A percentile compares a stretch with the other conserved stretches of the same genome.
phyloP scores from a whole-genome alignment of 1,140 invertebrate species.

The Apolygus lucorum region DNA sequence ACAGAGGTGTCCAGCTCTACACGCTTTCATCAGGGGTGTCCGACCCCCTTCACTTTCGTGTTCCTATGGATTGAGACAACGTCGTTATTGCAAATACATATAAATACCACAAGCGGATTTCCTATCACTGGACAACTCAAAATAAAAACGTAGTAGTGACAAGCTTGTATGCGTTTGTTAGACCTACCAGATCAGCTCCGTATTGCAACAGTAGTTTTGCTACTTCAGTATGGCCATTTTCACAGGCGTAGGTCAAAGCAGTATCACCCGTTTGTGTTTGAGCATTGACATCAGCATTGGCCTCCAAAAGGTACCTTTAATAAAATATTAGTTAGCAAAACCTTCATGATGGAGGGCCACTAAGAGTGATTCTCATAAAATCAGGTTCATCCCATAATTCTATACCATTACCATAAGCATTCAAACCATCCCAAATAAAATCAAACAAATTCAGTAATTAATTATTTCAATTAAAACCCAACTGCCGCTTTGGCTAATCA shows the following conservation, averaged over 20 bases:
- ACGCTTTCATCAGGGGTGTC: slow-evolving; percentile 98
- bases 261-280: slow-evolving; percentile 92
- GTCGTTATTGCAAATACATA: neutral
- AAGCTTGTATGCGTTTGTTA: too few relatives aligned
- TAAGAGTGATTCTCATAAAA: too few relatives aligned
- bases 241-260: slow-evolving; percentile 93
- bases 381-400: too few relatives aligned
- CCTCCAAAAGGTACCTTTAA: slow-evolving; percentile 62
- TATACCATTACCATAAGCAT: too few relatives aligned
- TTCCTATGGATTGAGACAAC: slow-evolving; percentile 48
- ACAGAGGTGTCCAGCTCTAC: slow-evolving; percentile 94
- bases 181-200: slow-evolving; percentile 76
- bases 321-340: slow-evolving; percentile 5
- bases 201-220: slow-evolving; percentile 77
- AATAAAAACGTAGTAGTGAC: too few relatives aligned
- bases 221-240: slow-evolving; percentile 93
- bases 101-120: too few relatives aligned
- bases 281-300: slow-evolving; percentile 82
- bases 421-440: too few relatives aligned
- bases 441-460: too few relatives aligned
- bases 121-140: too few relatives aligned
- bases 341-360: too few relatives aligned
- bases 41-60: slow-evolving; percentile 88
- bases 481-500: too few relatives aligned
- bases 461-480: too few relatives aligned